phyloP scores from a whole-genome alignment of 2,888 invertebrate species.

The Odiellus spinosus region DNA sequence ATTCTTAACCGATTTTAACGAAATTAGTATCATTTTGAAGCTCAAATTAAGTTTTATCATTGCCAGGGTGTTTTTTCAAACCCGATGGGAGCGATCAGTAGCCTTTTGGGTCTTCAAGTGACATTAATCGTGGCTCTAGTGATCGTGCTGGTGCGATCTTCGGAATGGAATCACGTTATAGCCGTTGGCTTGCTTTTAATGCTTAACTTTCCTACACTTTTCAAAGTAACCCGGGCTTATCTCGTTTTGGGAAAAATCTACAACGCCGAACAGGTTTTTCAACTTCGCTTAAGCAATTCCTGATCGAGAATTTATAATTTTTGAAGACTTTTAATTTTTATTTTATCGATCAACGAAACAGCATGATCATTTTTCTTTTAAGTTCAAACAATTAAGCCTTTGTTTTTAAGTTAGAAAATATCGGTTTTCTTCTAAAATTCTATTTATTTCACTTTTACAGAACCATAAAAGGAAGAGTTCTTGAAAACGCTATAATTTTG shows the following conservation, averaged over 20 bases:
- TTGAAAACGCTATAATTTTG: no score
- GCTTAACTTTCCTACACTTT: slow-evolving; percentile 79
- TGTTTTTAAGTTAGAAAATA: no score
- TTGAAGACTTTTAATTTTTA: neutral
- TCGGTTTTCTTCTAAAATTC: no score
- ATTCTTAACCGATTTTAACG: no score
- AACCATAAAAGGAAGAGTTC: no score
- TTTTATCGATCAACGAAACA: no score
- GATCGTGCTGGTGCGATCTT: slow-evolving; percentile 55
- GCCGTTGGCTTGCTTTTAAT: slow-evolving; percentile 70
- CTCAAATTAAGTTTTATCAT: no score
- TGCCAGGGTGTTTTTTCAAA: slow-evolving; percentile 67
- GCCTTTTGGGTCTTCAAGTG: slow-evolving; percentile 46
- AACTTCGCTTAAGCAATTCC: no score
- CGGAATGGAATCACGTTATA: slow-evolving; percentile 81
- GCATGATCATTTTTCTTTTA: no score
- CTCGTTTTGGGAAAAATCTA: slow-evolving; percentile 14
- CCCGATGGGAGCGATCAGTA: slow-evolving; percentile 58
- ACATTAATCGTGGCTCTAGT: slow-evolving; percentile 53
- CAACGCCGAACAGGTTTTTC: slow-evolving; percentile 9
- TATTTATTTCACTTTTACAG: no score
- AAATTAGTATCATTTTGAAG: no score
- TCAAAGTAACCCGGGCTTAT: slow-evolving; percentile 44
- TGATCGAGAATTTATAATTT: neutral
- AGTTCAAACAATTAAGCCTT: no score